Base-by-base conservation (phyloP, 2,888 invertebrate species). In the Germaria angustata region DNA sequence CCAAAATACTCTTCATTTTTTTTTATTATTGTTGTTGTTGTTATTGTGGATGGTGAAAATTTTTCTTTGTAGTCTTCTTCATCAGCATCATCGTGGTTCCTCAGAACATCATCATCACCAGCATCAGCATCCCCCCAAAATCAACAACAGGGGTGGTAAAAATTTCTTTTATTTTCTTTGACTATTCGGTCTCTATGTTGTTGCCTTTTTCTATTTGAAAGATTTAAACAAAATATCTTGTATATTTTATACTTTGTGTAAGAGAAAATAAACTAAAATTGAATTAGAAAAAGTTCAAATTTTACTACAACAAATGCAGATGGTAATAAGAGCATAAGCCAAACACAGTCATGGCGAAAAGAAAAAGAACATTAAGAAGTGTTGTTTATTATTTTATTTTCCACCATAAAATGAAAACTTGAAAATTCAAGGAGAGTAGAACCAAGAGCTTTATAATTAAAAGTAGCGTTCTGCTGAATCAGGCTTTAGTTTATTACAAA, bases 1-100 rank as follows among this genome's bases (percentile, higher is more conserved):
- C 79, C 57, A 80, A 79, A 79, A 79, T 79, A 57, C 65, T 72
- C 49, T 77, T 68, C 32, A 39, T 39, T 39, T n/a, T n/a, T 24
- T 51, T 5, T 41, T 17, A 2, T 68, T 55, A 15, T 72, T 59
- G 41, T 44, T 34, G 15, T 71, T 59, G 36, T 59, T 76, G 49
- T 66, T 73, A 44, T 73, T 61, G 28, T 63, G 53, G n/a, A 59
- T 71, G 69, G 4, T 63, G 44, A 78, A 78, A 69, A 28, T 71
- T 28, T 46, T 72, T 59, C 79, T 79, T 79, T 79, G 79, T 79
- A 79, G 65, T 79, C 72, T 65, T 72, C 65, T 39, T 36, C 78
- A 55, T 28, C 53, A 59, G 57, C 22, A 65, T 39, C 39, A 46
- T 65, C 41, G 46, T 69, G 34, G 63, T 76, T 53, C 69, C 39